Evolutionary conservation across 1,140 invertebrate species (phyloP).

Genomic region (Apolygus lucorum): DNA sequence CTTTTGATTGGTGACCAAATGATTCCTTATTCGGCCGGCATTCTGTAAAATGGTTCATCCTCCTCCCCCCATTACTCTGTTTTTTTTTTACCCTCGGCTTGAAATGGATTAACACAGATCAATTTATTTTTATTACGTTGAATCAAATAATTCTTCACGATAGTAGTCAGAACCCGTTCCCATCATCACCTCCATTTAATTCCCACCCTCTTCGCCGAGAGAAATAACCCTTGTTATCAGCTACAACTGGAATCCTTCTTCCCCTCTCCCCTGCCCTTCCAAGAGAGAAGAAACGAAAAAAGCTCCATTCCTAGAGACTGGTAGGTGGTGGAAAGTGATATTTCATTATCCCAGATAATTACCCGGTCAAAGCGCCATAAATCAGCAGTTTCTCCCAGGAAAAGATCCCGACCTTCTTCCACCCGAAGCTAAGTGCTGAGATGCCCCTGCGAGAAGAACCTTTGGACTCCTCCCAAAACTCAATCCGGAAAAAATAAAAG

Average conservation of each 20-base stretch:
- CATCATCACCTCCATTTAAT: no score
- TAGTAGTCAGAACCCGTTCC: no score
- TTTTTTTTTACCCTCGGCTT: no score
- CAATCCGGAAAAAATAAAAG: slow-evolving; percentile 7
- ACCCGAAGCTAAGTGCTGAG: not conserved
- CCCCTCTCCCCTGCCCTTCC: not conserved
- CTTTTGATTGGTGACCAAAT: no score
- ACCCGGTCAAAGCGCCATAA: slow-evolving; percentile 7
- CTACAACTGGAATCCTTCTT: not conserved
- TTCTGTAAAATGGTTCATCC: no score
- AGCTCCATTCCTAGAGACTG: not conserved
- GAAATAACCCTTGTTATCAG: not conserved
- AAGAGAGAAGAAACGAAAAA: not conserved
- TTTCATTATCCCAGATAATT: slow-evolving; percentile 15
- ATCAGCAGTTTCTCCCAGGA: not conserved
- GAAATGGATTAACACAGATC: no score
- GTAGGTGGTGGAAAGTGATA: slow-evolving; percentile 7
- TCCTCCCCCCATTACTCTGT: no score
- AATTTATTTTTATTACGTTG: no score
- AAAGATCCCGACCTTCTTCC: not conserved
- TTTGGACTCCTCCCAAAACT: slow-evolving; percentile 9
- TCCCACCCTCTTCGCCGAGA: no score
- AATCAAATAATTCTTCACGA: no score
- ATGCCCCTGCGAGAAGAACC: not conserved
- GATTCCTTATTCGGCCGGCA: no score